phyloP scores from a whole-genome alignment of 2,797 vertebrate genomes.

The Enteromius unitaeniatus region DNA sequence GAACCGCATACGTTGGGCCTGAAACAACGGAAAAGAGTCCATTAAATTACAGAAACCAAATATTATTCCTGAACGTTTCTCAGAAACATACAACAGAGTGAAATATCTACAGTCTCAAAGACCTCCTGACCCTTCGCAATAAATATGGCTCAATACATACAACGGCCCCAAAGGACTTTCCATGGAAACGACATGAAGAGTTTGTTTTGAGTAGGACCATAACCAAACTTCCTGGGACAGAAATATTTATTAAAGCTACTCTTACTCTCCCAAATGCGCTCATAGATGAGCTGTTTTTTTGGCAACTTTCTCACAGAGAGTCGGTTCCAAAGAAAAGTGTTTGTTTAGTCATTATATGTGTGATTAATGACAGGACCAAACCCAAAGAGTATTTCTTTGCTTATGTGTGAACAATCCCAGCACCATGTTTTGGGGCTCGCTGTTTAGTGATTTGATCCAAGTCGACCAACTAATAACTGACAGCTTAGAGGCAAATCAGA shows the following conservation, averaged over 20 bases:
- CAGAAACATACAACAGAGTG: constrained; percentile 63
- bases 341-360: background rate
- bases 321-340: constrained; percentile 12
- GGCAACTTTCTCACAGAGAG: constrained; percentile 11
- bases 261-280: constrained; percentile 12
- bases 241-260: constrained; percentile 63
- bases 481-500: constrained; percentile 16
- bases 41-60: constrained; percentile 52
- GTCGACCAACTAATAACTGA: background rate
- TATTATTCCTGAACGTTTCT: constrained; percentile 59
- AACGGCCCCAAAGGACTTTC: constrained; percentile 60
- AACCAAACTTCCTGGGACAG: constrained; percentile 61
- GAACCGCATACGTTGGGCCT: constrained; percentile 99
- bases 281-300: constrained; percentile 38
- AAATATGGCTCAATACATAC: constrained; percentile 64
- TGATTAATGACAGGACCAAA: constrained; percentile 35
- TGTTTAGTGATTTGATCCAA: constrained; percentile 33
- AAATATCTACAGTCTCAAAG: constrained; percentile 60
- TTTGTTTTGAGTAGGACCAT: constrained; percentile 63
- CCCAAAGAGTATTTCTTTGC: background rate
- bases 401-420: constrained; percentile 1
- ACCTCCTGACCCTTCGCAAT: constrained; percentile 55
- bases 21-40: constrained; percentile 52
- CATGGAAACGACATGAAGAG: constrained; percentile 48
- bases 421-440: background rate